Percentiles rank a stretch among this genome's conserved stretches.
Conservation (phyloP, 2,113 vertebrate species). For the Pungitius pungitius region DNA sequence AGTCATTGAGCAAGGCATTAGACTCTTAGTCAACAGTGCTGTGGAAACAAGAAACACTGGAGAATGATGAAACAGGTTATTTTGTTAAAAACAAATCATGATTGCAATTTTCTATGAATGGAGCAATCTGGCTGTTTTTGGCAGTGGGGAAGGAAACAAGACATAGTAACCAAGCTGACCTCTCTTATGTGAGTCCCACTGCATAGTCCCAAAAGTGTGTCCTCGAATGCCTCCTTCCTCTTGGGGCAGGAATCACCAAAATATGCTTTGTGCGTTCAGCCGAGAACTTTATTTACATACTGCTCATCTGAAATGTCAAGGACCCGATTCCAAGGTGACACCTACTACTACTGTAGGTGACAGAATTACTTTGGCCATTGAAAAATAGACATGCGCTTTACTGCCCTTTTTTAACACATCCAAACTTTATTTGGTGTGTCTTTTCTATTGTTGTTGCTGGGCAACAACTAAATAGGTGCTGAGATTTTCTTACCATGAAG, state of each 20-base stretch:
- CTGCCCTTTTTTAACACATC: too few relatives aligned
- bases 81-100: slow-evolving; percentile 60
- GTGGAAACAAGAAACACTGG: slow-evolving; percentile 44
- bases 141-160: slow-evolving; percentile 55
- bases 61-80: slow-evolving; percentile 62
- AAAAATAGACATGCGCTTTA: too few relatives aligned
- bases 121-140: slow-evolving; percentile 43
- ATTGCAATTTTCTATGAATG: slow-evolving; percentile 69
- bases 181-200: slow-evolving; percentile 28
- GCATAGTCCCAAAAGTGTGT: slow-evolving; percentile 41
- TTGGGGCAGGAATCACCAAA: slow-evolving; percentile 36
- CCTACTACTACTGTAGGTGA: too few relatives aligned
- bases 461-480: neutral
- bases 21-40: neutral
- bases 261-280: slow-evolving; percentile 45
- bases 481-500: neutral
- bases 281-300: too few relatives aligned
- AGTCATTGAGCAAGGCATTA: slow-evolving; percentile 10
- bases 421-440: neutral
- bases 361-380: too few relatives aligned
- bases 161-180: slow-evolving; percentile 51
- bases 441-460: neutral
- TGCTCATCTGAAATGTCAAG: too few relatives aligned
- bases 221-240: slow-evolving; percentile 19
- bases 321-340: too few relatives aligned